Evolutionary conservation across 1,140 invertebrate genomes (phyloP).

Genomic region (Ganaspis sp.): DNA sequence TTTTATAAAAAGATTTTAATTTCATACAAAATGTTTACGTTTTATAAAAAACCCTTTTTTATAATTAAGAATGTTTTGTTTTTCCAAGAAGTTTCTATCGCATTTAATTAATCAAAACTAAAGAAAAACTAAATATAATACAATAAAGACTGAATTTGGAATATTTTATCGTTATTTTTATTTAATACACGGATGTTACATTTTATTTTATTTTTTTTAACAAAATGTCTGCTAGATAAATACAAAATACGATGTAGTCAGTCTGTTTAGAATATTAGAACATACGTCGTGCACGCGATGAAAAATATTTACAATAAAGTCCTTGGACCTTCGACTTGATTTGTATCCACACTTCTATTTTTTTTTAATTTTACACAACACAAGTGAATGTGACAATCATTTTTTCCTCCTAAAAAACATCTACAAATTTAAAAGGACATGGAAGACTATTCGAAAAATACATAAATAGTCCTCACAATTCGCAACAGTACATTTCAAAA

Average conservation of each 20-base stretch:
- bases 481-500: conserved; percentile 7
- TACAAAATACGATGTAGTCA: conserved; percentile 68
- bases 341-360: not conserved
- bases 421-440: conserved; percentile 29
- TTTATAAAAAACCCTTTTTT: too few relatives aligned
- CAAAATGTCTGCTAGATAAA: conserved; percentile 61
- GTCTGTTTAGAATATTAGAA: conserved; percentile 67
- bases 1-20: too few relatives aligned
- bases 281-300: conserved; percentile 53
- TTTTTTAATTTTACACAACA: not conserved
- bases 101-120: too few relatives aligned
- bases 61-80: too few relatives aligned
- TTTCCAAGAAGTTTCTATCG: too few relatives aligned
- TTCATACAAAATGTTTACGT: too few relatives aligned
- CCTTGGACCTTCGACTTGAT: not conserved
- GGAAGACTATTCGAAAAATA: conserved; percentile 27
- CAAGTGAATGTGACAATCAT: not conserved
- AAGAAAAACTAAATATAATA: too few relatives aligned
- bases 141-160: not conserved
- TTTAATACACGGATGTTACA: conserved; percentile 55
- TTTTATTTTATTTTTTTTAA: conserved; percentile 50
- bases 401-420: not conserved
- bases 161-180: conserved; percentile 41
- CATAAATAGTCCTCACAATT: conserved; percentile 16
- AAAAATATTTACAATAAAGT: conserved; percentile 32